Base-by-base conservation (phyloP, 2,113 vertebrate species). In the Sardina pilchardus region DNA sequence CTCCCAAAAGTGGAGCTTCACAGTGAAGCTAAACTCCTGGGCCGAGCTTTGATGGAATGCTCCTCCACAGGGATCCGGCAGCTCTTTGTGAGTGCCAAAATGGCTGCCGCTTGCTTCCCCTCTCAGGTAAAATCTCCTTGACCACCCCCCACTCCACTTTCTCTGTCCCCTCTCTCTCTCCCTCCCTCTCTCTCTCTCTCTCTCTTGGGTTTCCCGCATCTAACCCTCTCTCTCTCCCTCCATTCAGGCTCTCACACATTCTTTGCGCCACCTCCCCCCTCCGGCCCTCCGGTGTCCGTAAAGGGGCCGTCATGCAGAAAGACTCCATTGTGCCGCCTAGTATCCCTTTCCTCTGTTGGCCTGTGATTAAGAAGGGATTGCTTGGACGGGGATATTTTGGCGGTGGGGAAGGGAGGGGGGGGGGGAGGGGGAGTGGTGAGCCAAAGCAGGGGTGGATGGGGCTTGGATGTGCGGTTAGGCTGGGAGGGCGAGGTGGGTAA, bases 331-430 rank as follows among this genome's bases (percentile, higher is more conserved):
- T 94, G 87, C 90, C 39, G 89, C 43, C 43, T 88, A 85, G 90
- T 92, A 93, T 95, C 93, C 86, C 85, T 88, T 94, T 96, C 95
- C 94, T 92, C 84, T 89, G 85, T 88, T 91, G 93, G 89, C 90
- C 91, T 94, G 93, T 95, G 93, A 95, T 95, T 94, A 95, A 94
- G 94, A 94, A 93, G 91, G 91, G 92, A 90, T 93, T 93, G 93
- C 91, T 88, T 30, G 71, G 71, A 78, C 10, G 82, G 81, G 84
- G 86, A 87, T 82, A 86, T 87, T 90, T 87, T 63, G 75, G 80
- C 81, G 82, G 86, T 81, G 84, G 87, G 83, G 91, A 56, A 16
- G 78, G 86, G 85, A 89, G 85, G 82, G 30, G 83, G 83, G 87
- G 92, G 86, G 88, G 88, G 88, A 89, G 90, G 90, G 10, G 3